Evolutionary conservation across 2,888 invertebrate genomes (phyloP), one percentile per base, ranked within the genome.

Genomic region (Actias luna): DNA sequence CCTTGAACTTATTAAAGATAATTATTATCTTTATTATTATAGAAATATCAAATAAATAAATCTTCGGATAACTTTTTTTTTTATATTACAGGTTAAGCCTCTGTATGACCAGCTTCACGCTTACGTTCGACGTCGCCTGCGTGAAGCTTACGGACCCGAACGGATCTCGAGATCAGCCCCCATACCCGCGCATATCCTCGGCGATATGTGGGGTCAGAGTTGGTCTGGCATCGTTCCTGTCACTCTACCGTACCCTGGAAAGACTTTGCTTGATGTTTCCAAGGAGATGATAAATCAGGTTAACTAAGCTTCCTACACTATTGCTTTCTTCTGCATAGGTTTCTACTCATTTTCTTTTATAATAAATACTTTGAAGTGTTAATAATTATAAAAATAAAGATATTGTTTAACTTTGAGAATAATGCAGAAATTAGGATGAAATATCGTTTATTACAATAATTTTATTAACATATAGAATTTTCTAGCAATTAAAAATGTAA

Each of bases 191-290:
- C 97, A 98, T 76, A 94, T 98, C 63, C 93, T 98, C 5, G 98
- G 98, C 0, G 98, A 98, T 79, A 97, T 98, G 96, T 98, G 97
- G 96, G 97, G 94, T 0, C 98, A 98, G 85, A 95, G 96, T 57
- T 98, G 98, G 98, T 93, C 94, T 0, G 97, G 97, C 67, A 95
- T 97, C 25, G 93, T 96, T 65, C 97, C 97, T 66, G 89, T 96
- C 52, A 95, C 97, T 0, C 94, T 96, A 69, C 98, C 98, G 0
- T 98, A 97, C 85, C 97, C 97, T 1, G 97, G 97, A 22, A 96
- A 97, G 78, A 95, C 94, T 63, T 94, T 96, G 69, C 93, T 98
- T 5, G 98, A 98, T 85, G 96, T 98, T 0, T 96, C 97, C 0
- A 95, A 95, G 0, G 95, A 96, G 80, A 97, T 98, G 97, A 82